Evolutionary conservation across 2,888 invertebrate genomes (phyloP).

Genomic region (Chrysolina haemoptera): DNA sequence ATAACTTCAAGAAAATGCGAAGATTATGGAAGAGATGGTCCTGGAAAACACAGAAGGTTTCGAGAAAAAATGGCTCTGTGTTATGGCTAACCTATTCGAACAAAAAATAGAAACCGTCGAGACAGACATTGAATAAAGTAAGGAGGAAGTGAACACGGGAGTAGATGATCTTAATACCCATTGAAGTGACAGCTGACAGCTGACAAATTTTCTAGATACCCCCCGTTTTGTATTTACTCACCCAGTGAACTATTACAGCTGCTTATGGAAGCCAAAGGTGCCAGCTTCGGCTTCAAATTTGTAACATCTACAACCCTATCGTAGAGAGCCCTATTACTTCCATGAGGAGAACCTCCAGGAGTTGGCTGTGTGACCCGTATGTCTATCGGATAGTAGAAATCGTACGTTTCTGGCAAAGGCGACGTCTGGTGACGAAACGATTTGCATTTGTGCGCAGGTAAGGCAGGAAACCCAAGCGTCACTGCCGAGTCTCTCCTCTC

Average conservation of each 20-base stretch:
- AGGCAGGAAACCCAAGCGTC: constrained; percentile 75
- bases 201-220: no score
- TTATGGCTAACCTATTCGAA: no score
- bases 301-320: constrained; percentile 60
- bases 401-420: constrained; percentile 65
- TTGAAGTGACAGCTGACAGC: not conserved
- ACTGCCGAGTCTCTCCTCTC: constrained; percentile 87
- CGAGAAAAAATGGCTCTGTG: no score
- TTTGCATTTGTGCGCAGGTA: constrained; percentile 70
- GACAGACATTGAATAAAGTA: no score
- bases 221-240: constrained; percentile 28
- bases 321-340: constrained; percentile 77
- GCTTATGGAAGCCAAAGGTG: constrained; percentile 86
- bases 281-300: constrained; percentile 71
- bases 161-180: no score
- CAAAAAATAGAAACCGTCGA: no score
- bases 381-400: constrained; percentile 68
- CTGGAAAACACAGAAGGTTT: no score
- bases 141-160: no score
- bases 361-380: constrained; percentile 82
- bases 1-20: no score
- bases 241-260: constrained; percentile 82
- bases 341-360: constrained; percentile 87
- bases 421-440: constrained; percentile 67
- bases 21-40: no score